Conservation (phyloP, 2,113 vertebrate genomes). For the Tyrannus savana region DNA sequence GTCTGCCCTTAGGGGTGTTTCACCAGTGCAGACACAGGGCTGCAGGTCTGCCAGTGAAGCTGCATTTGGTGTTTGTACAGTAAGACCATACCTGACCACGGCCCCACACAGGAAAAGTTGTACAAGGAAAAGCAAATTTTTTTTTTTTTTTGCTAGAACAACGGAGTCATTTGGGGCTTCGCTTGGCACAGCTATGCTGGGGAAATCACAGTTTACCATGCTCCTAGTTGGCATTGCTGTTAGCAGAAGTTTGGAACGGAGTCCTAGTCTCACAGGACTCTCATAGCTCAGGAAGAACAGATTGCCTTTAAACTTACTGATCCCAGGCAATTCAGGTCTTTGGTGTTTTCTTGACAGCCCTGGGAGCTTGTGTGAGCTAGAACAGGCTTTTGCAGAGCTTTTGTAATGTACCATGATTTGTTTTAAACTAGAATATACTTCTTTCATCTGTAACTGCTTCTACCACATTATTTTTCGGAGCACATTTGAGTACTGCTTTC, state of each 20-base stretch:
- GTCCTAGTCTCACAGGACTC: conserved; percentile 33
- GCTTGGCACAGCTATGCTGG: conserved; percentile 32
- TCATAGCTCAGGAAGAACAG: conserved; percentile 54
- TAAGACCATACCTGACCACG: background rate
- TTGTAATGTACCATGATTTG: background rate
- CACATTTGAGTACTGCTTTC: background rate
- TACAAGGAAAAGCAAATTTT: background rate
- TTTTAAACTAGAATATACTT: background rate
- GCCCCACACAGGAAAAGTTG: background rate
- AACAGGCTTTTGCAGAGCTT: conserved; percentile 33
- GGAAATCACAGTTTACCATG: conserved; percentile 47
- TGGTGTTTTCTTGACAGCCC: conserved; percentile 57
- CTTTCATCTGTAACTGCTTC: background rate
- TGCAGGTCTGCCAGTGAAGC: background rate
- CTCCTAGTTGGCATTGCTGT: conserved; percentile 33
- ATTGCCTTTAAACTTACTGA: conserved; percentile 62
- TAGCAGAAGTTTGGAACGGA: conserved; percentile 58
- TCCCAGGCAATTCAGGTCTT: conserved; percentile 24
- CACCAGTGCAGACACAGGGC: background rate
- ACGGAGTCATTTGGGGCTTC: background rate
- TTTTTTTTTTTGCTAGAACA: background rate
- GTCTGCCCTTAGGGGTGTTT: background rate
- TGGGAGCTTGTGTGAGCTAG: conserved; percentile 21
- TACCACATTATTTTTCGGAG: background rate
- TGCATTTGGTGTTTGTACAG: background rate